Evolutionary conservation across 2,888 invertebrate genomes (phyloP).

Genomic region (Cynaeus angustus): DNA sequence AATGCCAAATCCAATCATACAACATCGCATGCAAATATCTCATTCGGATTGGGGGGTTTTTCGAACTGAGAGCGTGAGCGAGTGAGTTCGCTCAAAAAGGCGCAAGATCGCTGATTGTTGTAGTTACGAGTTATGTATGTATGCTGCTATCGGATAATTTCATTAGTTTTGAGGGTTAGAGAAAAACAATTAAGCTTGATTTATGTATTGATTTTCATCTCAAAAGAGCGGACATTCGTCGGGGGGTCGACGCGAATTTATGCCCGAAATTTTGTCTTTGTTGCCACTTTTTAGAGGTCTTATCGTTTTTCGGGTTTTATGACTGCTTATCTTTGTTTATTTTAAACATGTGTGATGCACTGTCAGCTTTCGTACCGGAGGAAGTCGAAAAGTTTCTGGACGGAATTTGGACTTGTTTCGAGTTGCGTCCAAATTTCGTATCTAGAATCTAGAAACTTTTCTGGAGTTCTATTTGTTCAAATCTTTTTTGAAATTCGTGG

Average conservation of each 20-base stretch:
- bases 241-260: too few relatives aligned
- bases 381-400: too few relatives aligned
- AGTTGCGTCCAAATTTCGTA: too few relatives aligned
- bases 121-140: slow-evolving; percentile 9
- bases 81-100: slow-evolving; percentile 37
- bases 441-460: too few relatives aligned
- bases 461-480: too few relatives aligned
- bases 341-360: too few relatives aligned
- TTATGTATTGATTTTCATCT: slow-evolving; percentile 16
- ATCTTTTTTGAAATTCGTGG: too few relatives aligned
- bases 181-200: slow-evolving; percentile 32
- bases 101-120: slow-evolving; percentile 14
- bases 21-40: slow-evolving; percentile 54
- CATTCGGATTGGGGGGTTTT: slow-evolving; percentile 41
- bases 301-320: slow-evolving; percentile 8
- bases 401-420: too few relatives aligned
- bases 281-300: background rate
- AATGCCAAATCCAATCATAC: slow-evolving; percentile 61
- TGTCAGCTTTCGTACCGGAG: too few relatives aligned
- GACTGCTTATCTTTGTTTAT: background rate
- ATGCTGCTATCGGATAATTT: slow-evolving; percentile 23
- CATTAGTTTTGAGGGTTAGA: slow-evolving; percentile 22
- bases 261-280: background rate
- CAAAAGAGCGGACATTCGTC: slow-evolving; percentile 6
- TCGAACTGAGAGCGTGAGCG: slow-evolving; percentile 7